Conservation (phyloP, 2,797 vertebrate genomes). For the Notamacropus eugenii region DNA sequence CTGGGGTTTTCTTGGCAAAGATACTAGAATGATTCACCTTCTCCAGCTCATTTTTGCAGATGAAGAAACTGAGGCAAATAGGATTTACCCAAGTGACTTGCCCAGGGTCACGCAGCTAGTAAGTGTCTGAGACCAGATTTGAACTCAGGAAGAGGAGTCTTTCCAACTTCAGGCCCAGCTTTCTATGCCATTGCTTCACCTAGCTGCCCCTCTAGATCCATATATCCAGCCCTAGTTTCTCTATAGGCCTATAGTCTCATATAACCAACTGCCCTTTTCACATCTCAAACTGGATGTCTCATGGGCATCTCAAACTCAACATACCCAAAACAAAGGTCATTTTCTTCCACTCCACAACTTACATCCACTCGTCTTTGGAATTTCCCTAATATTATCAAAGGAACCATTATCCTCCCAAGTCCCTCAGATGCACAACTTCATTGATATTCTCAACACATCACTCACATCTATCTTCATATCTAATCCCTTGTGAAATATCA, state of each 20-base stretch:
- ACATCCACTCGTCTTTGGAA: background rate
- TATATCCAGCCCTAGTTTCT: background rate
- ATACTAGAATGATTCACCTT: background rate
- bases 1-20: background rate
- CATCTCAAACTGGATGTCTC: background rate
- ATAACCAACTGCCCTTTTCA: background rate
- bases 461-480: background rate
- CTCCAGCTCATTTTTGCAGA: background rate
- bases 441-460: background rate
- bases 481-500: background rate
- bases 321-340: background rate
- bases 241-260: background rate
- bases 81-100: too few species aligned
- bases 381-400: background rate
- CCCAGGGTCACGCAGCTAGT: background rate
- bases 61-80: background rate
- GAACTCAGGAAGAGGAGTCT: background rate
- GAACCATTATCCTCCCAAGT: background rate
- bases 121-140: background rate
- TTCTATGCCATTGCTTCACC: background rate
- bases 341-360: background rate
- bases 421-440: background rate
- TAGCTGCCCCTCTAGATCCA: background rate
- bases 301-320: background rate
- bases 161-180: background rate